Percentiles rank a stretch among this genome's conserved stretches.
Conservation (phyloP, 2,113 vertebrate genomes). For the Oryzias curvinotus region DNA sequence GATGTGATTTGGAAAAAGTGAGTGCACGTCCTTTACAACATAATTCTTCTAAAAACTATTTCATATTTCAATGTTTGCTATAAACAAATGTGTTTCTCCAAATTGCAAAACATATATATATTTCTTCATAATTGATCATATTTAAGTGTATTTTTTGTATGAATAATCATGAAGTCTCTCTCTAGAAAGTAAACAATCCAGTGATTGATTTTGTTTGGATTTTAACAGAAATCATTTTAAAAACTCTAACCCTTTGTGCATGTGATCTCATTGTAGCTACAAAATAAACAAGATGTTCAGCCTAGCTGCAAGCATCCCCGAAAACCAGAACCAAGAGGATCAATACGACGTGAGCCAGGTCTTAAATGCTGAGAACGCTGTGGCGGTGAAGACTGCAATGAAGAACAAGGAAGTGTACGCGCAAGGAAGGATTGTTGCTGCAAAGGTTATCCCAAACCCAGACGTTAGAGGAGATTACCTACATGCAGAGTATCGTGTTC, state of each 20-base stretch:
- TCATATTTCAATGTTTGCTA: too few relatives aligned
- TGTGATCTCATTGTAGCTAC: background rate
- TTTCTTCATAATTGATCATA: too few relatives aligned
- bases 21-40: background rate
- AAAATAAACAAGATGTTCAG: background rate
- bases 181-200: too few relatives aligned
- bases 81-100: too few relatives aligned
- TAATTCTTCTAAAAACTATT: too few relatives aligned
- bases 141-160: too few relatives aligned
- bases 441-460: background rate
- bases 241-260: background rate
- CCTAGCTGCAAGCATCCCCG: background rate
- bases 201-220: too few relatives aligned
- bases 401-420: background rate
- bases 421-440: background rate
- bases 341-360: background rate
- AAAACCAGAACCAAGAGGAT: background rate
- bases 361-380: background rate
- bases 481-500: background rate
- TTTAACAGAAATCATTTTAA: too few relatives aligned
- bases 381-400: background rate
- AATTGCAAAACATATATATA: too few relatives aligned
- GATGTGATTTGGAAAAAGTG: background rate
- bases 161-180: too few relatives aligned
- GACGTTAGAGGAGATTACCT: background rate